phyloP scores from a whole-genome alignment of 1,140 invertebrate genomes.

The Odontomachus brunneus region DNA sequence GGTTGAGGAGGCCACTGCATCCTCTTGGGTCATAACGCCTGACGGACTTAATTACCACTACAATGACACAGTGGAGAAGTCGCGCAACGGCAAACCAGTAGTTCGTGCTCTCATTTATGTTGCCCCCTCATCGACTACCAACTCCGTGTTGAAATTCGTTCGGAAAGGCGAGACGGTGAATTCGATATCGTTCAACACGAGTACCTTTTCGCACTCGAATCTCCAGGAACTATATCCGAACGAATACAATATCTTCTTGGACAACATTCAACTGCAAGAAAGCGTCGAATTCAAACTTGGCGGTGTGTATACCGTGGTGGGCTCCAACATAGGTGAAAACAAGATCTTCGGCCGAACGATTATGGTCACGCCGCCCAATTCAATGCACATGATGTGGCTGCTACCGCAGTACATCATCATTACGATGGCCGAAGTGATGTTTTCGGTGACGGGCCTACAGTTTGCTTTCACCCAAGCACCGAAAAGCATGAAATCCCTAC shows the following conservation, averaged over 20 bases:
- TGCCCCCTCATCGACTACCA: neutral
- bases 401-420: slow-evolving; percentile 95
- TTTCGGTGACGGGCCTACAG: slow-evolving; percentile 95
- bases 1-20: slow-evolving; percentile 56
- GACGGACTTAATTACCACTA: neutral
- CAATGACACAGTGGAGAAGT: slow-evolving; percentile 72
- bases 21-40: slow-evolving; percentile 66
- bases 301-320: slow-evolving; percentile 87
- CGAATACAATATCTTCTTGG: slow-evolving; percentile 80
- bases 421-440: slow-evolving; percentile 94
- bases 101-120: slow-evolving; percentile 73
- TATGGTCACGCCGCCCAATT: slow-evolving; percentile 88
- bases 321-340: slow-evolving; percentile 74
- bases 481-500: slow-evolving; percentile 95
- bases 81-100: slow-evolving; percentile 71
- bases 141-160: neutral
- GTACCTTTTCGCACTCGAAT: neutral
- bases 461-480: slow-evolving; percentile 97
- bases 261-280: slow-evolving; percentile 70
- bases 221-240: slow-evolving; percentile 81
- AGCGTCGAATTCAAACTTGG: slow-evolving; percentile 84
- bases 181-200: neutral
- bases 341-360: slow-evolving; percentile 71
- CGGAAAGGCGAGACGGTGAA: rapidly evolving
- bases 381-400: slow-evolving; percentile 92